These are phyloP conservation scores for Harmothoe impar DNA, from an alignment of 2,888 invertebrate species.

Conservation along the genomic window DNA sequence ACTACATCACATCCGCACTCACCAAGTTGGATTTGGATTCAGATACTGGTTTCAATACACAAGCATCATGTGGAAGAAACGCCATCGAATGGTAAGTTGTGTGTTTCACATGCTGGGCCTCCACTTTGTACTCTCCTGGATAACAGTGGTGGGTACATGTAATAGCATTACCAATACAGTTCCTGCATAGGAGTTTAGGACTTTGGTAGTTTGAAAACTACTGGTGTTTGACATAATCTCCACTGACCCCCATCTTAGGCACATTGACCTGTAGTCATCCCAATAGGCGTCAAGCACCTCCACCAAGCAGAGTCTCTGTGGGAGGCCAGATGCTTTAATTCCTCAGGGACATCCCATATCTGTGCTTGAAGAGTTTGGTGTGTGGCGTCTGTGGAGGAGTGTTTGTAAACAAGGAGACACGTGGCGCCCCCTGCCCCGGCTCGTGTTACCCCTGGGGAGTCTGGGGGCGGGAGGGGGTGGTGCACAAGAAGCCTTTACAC, in stretches of 20 bases:
- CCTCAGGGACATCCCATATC: neutral
- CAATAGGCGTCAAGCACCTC: neutral
- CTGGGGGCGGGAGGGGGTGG: neutral
- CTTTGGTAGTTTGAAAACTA: neutral
- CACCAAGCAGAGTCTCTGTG: neutral
- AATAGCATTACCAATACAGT: no score
- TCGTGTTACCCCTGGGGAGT: neutral
- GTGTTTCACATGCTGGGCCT: neutral
- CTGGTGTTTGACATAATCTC: neutral
- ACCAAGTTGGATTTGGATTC: no score
- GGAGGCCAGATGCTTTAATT: neutral
- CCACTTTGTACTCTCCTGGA: no score
- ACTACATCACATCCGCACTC: no score
- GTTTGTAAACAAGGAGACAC: constrained; percentile 19
- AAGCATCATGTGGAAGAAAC: constrained; percentile 12
- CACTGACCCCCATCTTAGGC: neutral
- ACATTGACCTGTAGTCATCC: constrained; percentile 14
- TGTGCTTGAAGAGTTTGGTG: neutral
- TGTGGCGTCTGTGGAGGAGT: neutral
- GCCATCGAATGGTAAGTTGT: neutral
- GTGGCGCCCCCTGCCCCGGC: constrained; percentile 3
- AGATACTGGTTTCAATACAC: no score
- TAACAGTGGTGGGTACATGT: no score
- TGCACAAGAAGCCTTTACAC: no score
- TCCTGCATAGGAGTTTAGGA: no score